Conservation (phyloP, 2,797 vertebrate species). For the Eulemur albifrons region DNA sequence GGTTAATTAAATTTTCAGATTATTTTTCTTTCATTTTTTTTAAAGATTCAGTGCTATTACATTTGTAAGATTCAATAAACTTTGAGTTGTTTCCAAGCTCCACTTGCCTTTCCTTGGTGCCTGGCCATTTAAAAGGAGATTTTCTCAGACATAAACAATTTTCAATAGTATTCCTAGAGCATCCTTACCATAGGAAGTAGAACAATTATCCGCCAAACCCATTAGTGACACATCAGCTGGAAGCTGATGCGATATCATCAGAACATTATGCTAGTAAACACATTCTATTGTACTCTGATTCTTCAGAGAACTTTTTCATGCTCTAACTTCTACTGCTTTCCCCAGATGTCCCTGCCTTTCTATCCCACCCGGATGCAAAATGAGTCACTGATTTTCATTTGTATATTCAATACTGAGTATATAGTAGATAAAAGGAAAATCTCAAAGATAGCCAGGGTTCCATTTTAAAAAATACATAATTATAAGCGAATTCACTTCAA, state of each 20-base stretch:
- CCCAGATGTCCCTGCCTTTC: background rate
- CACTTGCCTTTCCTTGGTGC: background rate
- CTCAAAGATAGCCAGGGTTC: background rate
- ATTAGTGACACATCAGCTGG: background rate
- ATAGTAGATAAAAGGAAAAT: background rate
- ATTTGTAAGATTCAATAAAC: background rate
- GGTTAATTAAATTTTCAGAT: background rate
- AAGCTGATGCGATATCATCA: background rate
- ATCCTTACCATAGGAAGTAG: background rate
- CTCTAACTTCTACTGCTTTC: background rate
- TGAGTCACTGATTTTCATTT: constrained; percentile 28
- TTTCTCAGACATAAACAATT: background rate
- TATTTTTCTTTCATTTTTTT: background rate
- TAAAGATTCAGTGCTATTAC: background rate
- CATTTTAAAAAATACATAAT: background rate
- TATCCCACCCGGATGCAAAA: background rate
- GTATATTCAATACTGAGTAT: background rate
- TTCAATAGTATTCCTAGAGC: background rate
- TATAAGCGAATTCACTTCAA: background rate
- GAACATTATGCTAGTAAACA: constrained; percentile 9
- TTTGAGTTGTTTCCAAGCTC: background rate
- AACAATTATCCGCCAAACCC: background rate
- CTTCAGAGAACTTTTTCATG: background rate
- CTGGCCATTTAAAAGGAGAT: background rate
- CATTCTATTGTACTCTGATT: background rate